These are phyloP conservation scores for Ennomos fuscantarius DNA, from an alignment of 2,888 invertebrate species.

Conservation along the genomic window DNA sequence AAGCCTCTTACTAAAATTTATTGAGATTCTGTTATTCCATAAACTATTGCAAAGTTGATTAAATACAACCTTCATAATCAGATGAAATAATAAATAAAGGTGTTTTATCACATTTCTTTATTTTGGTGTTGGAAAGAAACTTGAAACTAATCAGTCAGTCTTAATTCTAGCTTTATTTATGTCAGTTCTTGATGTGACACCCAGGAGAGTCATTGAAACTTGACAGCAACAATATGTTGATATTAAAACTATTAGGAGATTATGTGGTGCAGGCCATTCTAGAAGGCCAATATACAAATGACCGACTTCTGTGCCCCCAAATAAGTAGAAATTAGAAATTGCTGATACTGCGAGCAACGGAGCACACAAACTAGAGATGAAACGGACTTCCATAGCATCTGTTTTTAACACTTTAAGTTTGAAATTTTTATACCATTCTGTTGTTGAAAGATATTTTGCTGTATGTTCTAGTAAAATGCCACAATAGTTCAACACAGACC, in stretches of 20 bases:
- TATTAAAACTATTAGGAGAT: constrained; percentile 58
- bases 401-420: constrained; percentile 66
- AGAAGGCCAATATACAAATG: constrained; percentile 88
- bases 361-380: constrained; percentile 88
- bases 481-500: constrained; percentile 94
- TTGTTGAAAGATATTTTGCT: constrained; percentile 78
- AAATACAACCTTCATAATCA: too few species aligned
- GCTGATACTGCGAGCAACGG: constrained; percentile 92
- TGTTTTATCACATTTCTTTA: too few species aligned
- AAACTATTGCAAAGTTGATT: too few species aligned
- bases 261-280: constrained; percentile 62
- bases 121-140: too few species aligned
- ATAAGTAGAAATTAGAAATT: constrained; percentile 95
- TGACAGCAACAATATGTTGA: constrained; percentile 76
- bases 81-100: too few species aligned
- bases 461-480: constrained; percentile 90
- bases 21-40: too few species aligned
- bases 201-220: constrained; percentile 72
- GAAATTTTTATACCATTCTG: constrained; percentile 73
- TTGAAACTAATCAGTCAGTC: constrained; percentile 30
- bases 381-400: constrained; percentile 82
- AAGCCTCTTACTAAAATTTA: too few species aligned
- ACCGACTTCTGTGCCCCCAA: constrained; percentile 91
- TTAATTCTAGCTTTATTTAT: constrained; percentile 41
- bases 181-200: constrained; percentile 69